Conservation (phyloP, 53 echinoderm and acorn worm species). For the Temnopleurus reevesii region DNA sequence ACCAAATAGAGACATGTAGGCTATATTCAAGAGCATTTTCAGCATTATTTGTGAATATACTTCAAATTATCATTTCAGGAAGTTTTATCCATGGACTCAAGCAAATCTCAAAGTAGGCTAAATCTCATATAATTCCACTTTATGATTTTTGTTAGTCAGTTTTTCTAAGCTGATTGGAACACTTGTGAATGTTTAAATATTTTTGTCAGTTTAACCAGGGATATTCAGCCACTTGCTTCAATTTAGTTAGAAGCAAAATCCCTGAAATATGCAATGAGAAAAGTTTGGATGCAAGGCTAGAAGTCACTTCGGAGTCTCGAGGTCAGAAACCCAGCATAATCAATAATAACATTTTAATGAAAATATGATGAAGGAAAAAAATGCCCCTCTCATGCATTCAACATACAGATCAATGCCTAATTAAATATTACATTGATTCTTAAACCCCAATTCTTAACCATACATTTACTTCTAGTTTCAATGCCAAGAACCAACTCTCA, state of each 20-base stretch:
- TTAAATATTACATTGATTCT: neutral
- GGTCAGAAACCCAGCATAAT: slow-evolving; percentile 4
- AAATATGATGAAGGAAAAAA: neutral
- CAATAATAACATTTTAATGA: slow-evolving; percentile 9
- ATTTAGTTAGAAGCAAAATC: too few relatives aligned
- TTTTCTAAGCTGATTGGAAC: too few relatives aligned
- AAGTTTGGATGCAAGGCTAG: neutral
- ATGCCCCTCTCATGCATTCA: neutral
- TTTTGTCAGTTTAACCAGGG: too few relatives aligned
- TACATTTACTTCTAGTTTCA: neutral
- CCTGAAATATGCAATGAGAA: too few relatives aligned
- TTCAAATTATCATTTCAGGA: too few relatives aligned
- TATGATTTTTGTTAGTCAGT: too few relatives aligned
- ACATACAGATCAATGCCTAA: neutral
- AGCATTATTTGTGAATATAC: neutral
- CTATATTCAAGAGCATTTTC: neutral
- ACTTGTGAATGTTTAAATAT: too few relatives aligned
- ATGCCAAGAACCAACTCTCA: neutral
- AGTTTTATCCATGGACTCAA: too few relatives aligned
- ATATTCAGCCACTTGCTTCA: too few relatives aligned
- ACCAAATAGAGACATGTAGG: neutral
- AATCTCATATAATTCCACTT: too few relatives aligned
- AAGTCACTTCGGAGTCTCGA: neutral
- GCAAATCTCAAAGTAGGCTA: too few relatives aligned
- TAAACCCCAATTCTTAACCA: neutral